Conservation (phyloP, 2,113 vertebrate species). For the Spea multiplicata region DNA sequence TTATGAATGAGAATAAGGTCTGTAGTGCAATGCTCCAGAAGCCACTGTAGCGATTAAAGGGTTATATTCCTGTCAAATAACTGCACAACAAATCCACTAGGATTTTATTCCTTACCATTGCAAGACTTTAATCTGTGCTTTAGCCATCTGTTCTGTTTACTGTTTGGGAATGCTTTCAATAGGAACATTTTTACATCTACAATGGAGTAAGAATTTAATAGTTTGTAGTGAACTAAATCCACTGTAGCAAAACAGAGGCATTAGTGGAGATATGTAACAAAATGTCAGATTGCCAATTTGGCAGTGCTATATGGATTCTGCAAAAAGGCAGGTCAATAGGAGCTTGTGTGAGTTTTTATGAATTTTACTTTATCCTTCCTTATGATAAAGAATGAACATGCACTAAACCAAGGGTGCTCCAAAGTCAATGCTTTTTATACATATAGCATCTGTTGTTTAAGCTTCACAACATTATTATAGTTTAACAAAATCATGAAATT, state of each 20-base stretch:
- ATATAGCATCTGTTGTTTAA: too few species aligned
- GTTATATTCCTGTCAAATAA: slow-evolving; percentile 30
- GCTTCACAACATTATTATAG: too few species aligned
- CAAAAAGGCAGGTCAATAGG: too few species aligned
- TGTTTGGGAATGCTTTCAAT: slow-evolving; percentile 22
- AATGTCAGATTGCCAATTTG: too few species aligned
- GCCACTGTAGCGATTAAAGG: slow-evolving; percentile 36
- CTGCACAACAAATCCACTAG: slow-evolving; percentile 27
- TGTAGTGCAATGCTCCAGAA: slow-evolving; percentile 37
- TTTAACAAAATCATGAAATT: too few species aligned
- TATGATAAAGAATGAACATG: too few species aligned
- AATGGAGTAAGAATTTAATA: slow-evolving; percentile 26
- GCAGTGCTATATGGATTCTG: too few species aligned
- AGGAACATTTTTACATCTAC: slow-evolving; percentile 31
- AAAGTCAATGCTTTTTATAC: too few species aligned
- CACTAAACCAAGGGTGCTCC: too few species aligned
- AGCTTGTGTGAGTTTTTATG: too few species aligned
- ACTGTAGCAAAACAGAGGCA: not conserved
- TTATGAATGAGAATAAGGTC: slow-evolving; percentile 27
- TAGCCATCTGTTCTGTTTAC: slow-evolving; percentile 44
- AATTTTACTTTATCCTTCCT: too few species aligned
- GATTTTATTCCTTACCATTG: slow-evolving; percentile 38
- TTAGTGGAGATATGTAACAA: too few species aligned
- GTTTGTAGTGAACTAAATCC: not conserved
- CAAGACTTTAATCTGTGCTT: slow-evolving; percentile 37